Conservation (phyloP, 2,113 vertebrate genomes). For the Tragelaphus imberbis region DNA sequence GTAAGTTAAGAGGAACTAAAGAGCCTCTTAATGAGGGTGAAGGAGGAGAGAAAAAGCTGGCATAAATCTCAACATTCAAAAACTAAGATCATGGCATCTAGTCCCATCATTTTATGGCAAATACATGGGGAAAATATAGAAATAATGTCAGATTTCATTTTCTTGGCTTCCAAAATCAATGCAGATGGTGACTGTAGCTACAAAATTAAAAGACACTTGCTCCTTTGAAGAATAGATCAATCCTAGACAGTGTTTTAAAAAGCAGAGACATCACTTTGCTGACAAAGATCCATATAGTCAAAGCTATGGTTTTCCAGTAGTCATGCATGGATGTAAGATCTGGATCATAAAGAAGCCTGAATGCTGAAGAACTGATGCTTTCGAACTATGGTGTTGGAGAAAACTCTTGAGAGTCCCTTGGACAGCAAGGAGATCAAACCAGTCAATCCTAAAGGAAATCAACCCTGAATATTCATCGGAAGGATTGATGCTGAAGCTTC, state of each 20-base stretch:
- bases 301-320: background rate
- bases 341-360: background rate
- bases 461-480: background rate
- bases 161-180: background rate
- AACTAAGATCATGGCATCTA: background rate
- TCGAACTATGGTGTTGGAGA: background rate
- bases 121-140: background rate
- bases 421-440: background rate
- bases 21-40: background rate
- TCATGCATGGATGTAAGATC: background rate
- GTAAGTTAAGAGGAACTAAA: background rate
- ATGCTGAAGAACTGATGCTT: background rate
- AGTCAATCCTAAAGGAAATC: background rate
- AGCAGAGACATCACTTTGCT: background rate
- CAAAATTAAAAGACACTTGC: background rate
- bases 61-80: background rate
- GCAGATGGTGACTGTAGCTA: background rate
- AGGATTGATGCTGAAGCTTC: background rate
- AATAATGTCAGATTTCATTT: background rate
- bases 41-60: background rate
- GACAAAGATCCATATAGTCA: background rate
- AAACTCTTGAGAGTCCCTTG: background rate
- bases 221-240: background rate
- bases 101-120: background rate
- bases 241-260: background rate